phyloP scores from a whole-genome alignment of 2,888 invertebrate genomes.

The Apodemia hepburni region DNA sequence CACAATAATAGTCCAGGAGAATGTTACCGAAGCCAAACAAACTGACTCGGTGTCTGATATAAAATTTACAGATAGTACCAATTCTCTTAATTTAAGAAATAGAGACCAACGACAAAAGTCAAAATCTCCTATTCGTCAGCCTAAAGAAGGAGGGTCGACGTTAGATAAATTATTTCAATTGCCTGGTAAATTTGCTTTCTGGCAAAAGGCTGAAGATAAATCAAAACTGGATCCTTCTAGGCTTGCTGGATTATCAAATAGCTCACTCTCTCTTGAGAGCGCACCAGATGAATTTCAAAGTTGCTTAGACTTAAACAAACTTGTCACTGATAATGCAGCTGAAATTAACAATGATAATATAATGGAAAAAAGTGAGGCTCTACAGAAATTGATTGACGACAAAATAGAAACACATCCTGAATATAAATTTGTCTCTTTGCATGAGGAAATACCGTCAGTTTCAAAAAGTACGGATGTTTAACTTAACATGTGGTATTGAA shows the following conservation, averaged over 20 bases:
- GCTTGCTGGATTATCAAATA: constrained; percentile 52
- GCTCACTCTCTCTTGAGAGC: constrained; percentile 55
- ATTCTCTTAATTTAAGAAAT: constrained; percentile 41
- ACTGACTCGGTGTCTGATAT: not conserved
- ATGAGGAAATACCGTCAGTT: constrained; percentile 51
- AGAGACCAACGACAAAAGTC: constrained; percentile 53
- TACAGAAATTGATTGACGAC: constrained; percentile 64
- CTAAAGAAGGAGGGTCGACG: constrained; percentile 52
- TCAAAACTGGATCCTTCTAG: constrained; percentile 49
- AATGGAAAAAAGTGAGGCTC: constrained; percentile 61
- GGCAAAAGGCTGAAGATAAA: constrained; percentile 71
- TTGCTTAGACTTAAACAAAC: constrained; percentile 42
- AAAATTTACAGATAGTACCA: not conserved
- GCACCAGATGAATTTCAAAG: constrained; percentile 51
- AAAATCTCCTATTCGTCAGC: constrained; percentile 53
- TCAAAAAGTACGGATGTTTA: constrained; percentile 74
- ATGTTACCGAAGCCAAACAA: constrained; percentile 15
- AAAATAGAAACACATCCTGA: constrained; percentile 69
- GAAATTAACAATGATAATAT: constrained; percentile 49
- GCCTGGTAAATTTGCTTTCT: constrained; percentile 78
- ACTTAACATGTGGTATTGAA: constrained; percentile 30
- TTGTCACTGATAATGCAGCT: constrained; percentile 29
- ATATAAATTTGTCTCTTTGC: constrained; percentile 61
- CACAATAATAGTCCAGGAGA: constrained; percentile 28
- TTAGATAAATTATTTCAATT: constrained; percentile 72